These are phyloP conservation scores for Sisyra terminalis DNA, from an alignment of 2,888 invertebrate genomes.

Conservation along the genomic window DNA sequence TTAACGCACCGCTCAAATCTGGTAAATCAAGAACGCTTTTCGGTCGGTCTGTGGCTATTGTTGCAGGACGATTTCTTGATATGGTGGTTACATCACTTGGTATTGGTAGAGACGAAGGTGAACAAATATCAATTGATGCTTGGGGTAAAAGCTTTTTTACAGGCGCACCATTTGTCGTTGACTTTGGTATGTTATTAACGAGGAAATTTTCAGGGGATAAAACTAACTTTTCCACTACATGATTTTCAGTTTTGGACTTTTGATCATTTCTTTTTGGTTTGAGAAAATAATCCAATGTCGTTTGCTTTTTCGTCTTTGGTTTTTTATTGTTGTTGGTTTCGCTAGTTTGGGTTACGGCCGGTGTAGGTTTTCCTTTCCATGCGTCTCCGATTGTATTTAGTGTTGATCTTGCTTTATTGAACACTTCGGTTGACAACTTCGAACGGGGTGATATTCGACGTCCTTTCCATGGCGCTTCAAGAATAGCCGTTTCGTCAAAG, in stretches of 20 bases:
- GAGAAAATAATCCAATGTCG: slow-evolving; percentile 29
- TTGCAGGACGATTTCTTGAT: slow-evolving; percentile 20
- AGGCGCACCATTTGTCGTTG: no score
- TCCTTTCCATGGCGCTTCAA: background rate
- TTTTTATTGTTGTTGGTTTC: slow-evolving; percentile 15
- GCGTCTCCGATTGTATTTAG: slow-evolving; percentile 31
- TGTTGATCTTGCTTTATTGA: slow-evolving; percentile 30
- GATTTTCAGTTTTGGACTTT: slow-evolving; percentile 23
- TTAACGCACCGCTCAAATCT: slow-evolving; percentile 20
- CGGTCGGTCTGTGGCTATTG: slow-evolving; percentile 22
- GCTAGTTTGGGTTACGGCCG: slow-evolving; percentile 14
- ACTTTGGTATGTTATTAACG: slow-evolving; percentile 15
- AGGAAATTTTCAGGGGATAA: slow-evolving; percentile 21
- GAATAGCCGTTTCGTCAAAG: background rate
- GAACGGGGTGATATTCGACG: slow-evolving; percentile 19
- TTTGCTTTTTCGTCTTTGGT: slow-evolving; percentile 22
- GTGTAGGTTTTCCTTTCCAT: slow-evolving; percentile 25
- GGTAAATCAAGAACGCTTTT: slow-evolving; percentile 19
- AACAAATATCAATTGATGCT: background rate
- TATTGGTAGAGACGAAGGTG: slow-evolving; percentile 5
- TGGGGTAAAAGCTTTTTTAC: slow-evolving; percentile 18
- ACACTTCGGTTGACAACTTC: slow-evolving; percentile 30
- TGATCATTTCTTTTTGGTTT: slow-evolving; percentile 25
- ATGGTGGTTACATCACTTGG: slow-evolving; percentile 15
- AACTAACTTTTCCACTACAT: slow-evolving; percentile 11